phyloP scores from a whole-genome alignment of 1,140 invertebrate genomes.

The Zaprionus africanus region DNA sequence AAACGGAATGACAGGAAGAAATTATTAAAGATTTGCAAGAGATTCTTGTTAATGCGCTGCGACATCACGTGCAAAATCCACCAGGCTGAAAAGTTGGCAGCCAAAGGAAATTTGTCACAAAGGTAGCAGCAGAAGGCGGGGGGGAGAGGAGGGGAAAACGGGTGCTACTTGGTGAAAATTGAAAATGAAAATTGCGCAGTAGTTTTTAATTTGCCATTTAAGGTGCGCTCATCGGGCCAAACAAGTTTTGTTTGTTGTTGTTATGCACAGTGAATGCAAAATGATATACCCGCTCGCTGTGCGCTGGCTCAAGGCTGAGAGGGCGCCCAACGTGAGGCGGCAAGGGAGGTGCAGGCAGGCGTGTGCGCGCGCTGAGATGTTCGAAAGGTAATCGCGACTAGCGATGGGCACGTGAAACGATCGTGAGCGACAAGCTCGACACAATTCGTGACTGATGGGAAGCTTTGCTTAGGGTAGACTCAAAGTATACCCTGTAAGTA shows the following conservation, averaged over 20 bases:
- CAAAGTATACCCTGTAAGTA: neutral
- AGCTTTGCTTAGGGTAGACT: too few relatives aligned
- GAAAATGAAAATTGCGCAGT: slow-evolving; percentile 49
- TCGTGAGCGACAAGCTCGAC: neutral
- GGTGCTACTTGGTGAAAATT: slow-evolving; percentile 39
- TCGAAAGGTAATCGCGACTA: slow-evolving; percentile 11
- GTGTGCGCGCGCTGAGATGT: slow-evolving; percentile 6
- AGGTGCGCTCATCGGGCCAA: slow-evolving; percentile 38
- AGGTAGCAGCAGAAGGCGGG: neutral
- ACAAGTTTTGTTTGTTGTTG: slow-evolving; percentile 23
- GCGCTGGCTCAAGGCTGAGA: slow-evolving; percentile 27
- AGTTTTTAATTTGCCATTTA: slow-evolving; percentile 72
- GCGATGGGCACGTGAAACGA: slow-evolving; percentile 25
- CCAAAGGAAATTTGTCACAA: slow-evolving; percentile 10
- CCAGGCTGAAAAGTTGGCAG: slow-evolving; percentile 21
- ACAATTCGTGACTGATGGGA: slow-evolving; percentile 1
- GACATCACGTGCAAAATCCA: slow-evolving; percentile 24
- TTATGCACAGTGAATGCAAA: slow-evolving; percentile 18
- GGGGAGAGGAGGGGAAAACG: neutral
- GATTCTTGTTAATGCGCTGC: slow-evolving; percentile 32
- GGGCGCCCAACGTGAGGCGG: slow-evolving; percentile 14
- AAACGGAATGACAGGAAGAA: slow-evolving; percentile 18
- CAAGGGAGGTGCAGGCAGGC: neutral
- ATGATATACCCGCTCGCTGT: neutral
- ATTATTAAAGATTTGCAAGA: slow-evolving; percentile 15